Conservation (phyloP, 2,888 invertebrate species). For the Halictus ligatus region DNA sequence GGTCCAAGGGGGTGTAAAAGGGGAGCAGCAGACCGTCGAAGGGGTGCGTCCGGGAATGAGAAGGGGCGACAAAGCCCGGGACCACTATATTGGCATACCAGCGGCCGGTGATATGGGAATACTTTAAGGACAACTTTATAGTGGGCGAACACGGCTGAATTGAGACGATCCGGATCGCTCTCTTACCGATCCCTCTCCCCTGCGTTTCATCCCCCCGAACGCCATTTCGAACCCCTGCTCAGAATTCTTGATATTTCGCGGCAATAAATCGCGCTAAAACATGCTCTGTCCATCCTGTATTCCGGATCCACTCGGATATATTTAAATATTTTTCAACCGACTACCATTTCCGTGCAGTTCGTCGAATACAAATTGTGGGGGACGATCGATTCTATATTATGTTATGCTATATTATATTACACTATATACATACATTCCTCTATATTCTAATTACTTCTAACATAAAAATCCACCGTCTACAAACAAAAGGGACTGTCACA, state of each 20-base stretch:
- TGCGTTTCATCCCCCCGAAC: neutral
- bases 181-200: constrained; percentile 21
- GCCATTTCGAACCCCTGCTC: constrained; percentile 1
- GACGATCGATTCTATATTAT: too few species aligned
- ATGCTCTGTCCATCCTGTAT: neutral
- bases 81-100: constrained; percentile 83
- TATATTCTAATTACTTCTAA: too few species aligned
- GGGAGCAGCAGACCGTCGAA: constrained; percentile 51
- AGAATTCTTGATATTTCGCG: neutral
- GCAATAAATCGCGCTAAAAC: neutral
- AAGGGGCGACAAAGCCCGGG: constrained; percentile 75
- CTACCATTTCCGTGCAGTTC: neutral
- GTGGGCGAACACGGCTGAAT: constrained; percentile 68
- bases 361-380: neutral
- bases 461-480: too few species aligned
- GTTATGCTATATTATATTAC: too few species aligned
- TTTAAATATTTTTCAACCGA: neutral
- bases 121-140: constrained; percentile 83
- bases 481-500: neutral
- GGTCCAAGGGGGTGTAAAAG: neutral
- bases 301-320: neutral
- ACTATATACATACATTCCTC: too few species aligned
- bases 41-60: constrained; percentile 69
- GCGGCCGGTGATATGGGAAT: constrained; percentile 82
- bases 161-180: constrained; percentile 64